These are phyloP conservation scores for Tenodera sinensis DNA, from an alignment of 2,888 invertebrate genomes.

Conservation along the genomic window DNA sequence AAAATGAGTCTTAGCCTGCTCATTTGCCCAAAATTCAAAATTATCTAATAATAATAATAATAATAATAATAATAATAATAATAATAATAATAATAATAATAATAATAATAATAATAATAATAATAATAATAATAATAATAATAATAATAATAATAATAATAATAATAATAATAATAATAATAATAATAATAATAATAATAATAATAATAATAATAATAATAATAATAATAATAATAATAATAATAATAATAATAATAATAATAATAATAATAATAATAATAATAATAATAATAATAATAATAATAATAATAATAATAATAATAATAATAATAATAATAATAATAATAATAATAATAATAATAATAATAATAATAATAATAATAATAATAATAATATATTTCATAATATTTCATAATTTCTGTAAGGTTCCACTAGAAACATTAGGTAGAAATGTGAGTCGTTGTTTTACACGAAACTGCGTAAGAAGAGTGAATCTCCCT, in stretches of 20 bases:
- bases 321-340: background rate
- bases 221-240: background rate
- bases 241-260: background rate
- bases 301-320: background rate
- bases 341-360: background rate
- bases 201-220: background rate
- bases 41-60: background rate
- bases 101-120: no score
- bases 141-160: background rate
- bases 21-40: no score
- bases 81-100: no score
- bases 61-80: no score
- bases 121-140: background rate
- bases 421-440: background rate
- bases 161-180: background rate
- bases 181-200: background rate
- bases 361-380: no score
- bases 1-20: no score
- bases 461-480: no score
- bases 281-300: background rate
- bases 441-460: no score
- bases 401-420: background rate
- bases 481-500: no score
- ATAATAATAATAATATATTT: no score
- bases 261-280: background rate